These are phyloP conservation scores for Streptopelia turtur DNA, from an alignment of 2,797 vertebrate species.

Conservation along the genomic window DNA sequence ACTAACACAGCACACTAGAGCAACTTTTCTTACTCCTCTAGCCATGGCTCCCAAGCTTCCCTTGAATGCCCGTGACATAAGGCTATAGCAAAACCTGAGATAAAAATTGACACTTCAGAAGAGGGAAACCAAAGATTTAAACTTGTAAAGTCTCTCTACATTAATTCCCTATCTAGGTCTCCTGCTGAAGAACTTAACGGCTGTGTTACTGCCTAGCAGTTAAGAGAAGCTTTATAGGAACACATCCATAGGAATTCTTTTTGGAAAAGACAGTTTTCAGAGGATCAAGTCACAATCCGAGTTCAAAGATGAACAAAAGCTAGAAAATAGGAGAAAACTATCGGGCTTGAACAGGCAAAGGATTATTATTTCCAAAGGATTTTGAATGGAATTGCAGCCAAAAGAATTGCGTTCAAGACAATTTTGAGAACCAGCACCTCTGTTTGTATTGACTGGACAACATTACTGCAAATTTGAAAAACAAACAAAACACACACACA, in stretches of 20 bases:
- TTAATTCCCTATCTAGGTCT: not conserved
- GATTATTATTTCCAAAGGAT: not conserved
- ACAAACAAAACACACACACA: not conserved
- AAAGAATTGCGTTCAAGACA: not conserved
- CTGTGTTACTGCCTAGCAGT: not conserved
- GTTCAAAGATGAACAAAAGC: not conserved
- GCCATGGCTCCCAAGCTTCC: not conserved
- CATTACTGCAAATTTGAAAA: not conserved
- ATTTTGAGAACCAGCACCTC: not conserved
- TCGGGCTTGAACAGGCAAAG: not conserved
- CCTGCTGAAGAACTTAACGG: not conserved
- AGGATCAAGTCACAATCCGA: not conserved
- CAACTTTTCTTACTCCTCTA: not conserved
- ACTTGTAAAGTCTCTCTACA: not conserved
- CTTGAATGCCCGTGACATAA: not conserved
- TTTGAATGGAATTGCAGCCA: not conserved
- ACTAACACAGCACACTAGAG: not conserved
- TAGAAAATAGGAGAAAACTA: not conserved
- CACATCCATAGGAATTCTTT: not conserved
- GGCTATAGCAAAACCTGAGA: not conserved
- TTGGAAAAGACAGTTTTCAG: not conserved
- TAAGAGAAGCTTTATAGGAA: not conserved
- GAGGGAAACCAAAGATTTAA: not conserved
- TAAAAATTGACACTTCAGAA: not conserved
- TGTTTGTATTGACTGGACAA: not conserved